Evolutionary conservation across 92 coral and sea anemone genomes (phyloP), one percentile per base, ranked within the genome.

Genomic region (Pocillopora meandrina): DNA sequence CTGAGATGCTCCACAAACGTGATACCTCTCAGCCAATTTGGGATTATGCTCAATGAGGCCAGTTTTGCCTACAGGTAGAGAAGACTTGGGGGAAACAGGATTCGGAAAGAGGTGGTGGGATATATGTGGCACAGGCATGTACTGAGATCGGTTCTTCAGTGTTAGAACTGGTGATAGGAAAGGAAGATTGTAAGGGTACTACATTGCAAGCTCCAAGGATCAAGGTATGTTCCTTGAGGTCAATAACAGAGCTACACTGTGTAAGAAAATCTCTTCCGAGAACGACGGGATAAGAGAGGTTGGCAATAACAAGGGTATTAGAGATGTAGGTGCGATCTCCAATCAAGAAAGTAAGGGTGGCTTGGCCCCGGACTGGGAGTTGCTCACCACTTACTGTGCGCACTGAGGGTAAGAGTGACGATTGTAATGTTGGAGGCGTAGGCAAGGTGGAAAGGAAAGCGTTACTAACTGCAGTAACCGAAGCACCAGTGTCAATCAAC

Each of bases 361-460:
- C 18, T 31, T 23, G 12, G 19, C 93, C 91, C 14, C 20, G n/a
- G 2, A 81, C 78, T 12, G 82, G 42, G 18, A 91, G 57, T n/a
- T 77, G 33, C 31, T 88, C 85, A 0, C 94, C 92, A 69, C 87
- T 91, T n/a, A 91, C 92, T 12, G 92, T 84, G 14, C 82, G 58
- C 13, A 91, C 57, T 6, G 65, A 18, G 0, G 67, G 85, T 2
- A 72, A 13, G 7, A 55, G 5, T 11, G 72, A 35, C 7, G 90
- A 62, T 0, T 56, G 11, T 0, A 78, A 42, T 10, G 66, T 80
- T 2, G 72, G 75, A 0, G 72, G 18, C 1, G 69, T 2, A 1
- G 47, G 2, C 0, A 74, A 5, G 0, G 78, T 56, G 11, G 64
- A 21, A 49, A 74, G 9, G 78, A 74, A 74, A 52, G 61, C 12